These are phyloP conservation scores for Ctenopoma kingsleyae DNA, from an alignment of 2,797 vertebrate genomes.

Conservation along the genomic window DNA sequence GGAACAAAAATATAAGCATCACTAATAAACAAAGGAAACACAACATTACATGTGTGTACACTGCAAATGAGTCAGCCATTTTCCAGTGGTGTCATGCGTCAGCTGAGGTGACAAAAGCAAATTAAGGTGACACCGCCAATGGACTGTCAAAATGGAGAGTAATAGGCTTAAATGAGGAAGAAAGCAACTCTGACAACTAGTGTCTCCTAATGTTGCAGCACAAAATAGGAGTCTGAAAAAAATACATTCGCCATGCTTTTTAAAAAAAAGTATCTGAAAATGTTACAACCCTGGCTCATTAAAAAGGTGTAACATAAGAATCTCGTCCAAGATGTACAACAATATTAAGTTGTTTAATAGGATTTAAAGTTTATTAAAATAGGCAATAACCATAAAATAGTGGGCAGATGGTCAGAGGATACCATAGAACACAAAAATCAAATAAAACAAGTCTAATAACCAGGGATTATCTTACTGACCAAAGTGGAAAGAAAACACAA, in stretches of 20 bases:
- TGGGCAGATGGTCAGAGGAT: too few relatives aligned
- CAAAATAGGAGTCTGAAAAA: slow-evolving; percentile 48
- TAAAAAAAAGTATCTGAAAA: not conserved
- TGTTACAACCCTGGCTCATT: not conserved
- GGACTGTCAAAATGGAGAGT: slow-evolving; percentile 38
- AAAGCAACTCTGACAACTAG: slow-evolving; percentile 56
- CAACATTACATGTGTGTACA: slow-evolving; percentile 14
- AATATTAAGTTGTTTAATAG: too few relatives aligned
- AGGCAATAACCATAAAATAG: too few relatives aligned
- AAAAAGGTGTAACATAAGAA: too few relatives aligned
- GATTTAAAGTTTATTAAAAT: too few relatives aligned
- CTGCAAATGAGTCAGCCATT: slow-evolving; percentile 27
- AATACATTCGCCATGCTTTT: slow-evolving; percentile 33
- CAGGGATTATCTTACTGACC: too few relatives aligned
- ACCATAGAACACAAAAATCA: too few relatives aligned
- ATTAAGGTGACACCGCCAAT: slow-evolving; percentile 41
- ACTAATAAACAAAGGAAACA: slow-evolving; percentile 40
- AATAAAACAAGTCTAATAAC: too few relatives aligned
- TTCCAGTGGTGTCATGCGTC: slow-evolving; percentile 18
- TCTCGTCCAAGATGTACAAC: too few relatives aligned
- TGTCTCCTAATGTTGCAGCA: slow-evolving; percentile 30
- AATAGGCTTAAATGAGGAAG: slow-evolving; percentile 45
- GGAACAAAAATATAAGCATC: slow-evolving; percentile 25
- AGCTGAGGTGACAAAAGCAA: slow-evolving; percentile 48
- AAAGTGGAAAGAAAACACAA: too few relatives aligned